Percentiles rank a stretch among this genome's conserved stretches.
These are phyloP conservation scores for Tribolium castaneum DNA, from an alignment of 1,140 invertebrate genomes.

Conservation along the genomic window DNA sequence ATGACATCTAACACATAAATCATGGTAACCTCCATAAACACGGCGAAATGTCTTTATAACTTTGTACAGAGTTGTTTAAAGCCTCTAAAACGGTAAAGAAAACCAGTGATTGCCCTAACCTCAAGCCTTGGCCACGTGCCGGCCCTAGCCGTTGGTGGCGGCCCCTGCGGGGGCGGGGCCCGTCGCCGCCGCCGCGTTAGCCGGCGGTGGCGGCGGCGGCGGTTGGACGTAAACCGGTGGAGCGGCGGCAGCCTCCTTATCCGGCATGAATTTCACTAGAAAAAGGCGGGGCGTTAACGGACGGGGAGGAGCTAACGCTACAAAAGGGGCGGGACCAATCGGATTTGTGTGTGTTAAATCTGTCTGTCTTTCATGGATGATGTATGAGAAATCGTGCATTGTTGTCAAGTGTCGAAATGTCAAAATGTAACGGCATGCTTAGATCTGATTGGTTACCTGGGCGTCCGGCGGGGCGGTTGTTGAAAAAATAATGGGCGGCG, in stretches of 20 bases:
- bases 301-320: not conserved
- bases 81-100: not conserved
- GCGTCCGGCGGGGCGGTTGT: not conserved
- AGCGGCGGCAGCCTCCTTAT: constrained; percentile 42
- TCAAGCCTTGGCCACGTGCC: not conserved
- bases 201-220: not conserved
- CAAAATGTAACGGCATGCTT: constrained; percentile 29
- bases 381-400: not conserved
- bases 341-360: constrained; percentile 25
- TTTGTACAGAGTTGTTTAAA: constrained; percentile 19
- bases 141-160: not conserved
- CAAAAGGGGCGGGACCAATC: not conserved
- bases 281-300: constrained; percentile 22
- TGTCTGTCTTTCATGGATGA: constrained; percentile 43
- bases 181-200: not conserved
- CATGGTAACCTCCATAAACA: not conserved
- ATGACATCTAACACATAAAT: constrained; percentile 30
- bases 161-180: not conserved
- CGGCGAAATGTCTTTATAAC: constrained; percentile 14
- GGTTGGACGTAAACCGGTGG: not conserved
- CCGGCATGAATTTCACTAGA: constrained; percentile 61
- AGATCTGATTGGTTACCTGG: constrained; percentile 4
- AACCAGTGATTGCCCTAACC: not conserved
- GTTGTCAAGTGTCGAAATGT: not conserved
- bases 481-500: not conserved